These are phyloP conservation scores for Nipponia nippon DNA, from an alignment of 2,113 vertebrate species.

Conservation along the genomic window DNA sequence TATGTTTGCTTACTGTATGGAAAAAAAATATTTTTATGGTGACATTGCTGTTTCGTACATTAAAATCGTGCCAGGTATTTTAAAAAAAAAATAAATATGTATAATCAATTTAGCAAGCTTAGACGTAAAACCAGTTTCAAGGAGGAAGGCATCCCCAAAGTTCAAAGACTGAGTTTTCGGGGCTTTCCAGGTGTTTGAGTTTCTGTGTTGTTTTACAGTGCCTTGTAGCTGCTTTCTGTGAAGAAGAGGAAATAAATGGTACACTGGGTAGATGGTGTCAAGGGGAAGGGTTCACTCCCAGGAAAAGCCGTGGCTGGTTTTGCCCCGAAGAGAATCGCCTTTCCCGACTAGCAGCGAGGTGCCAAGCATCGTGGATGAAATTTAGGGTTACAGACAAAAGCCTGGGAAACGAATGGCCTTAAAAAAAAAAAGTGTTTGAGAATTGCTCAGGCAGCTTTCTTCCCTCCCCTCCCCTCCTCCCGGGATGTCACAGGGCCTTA, in stretches of 20 bases:
- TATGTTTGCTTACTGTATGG: neutral
- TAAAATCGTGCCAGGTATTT: neutral
- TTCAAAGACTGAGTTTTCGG: neutral
- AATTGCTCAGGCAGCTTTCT: neutral
- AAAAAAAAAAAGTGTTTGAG: neutral
- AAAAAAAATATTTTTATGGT: neutral
- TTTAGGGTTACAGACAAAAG: neutral
- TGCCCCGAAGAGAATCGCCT: neutral
- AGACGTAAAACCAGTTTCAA: neutral
- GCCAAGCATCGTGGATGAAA: accelerated
- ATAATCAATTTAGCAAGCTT: neutral
- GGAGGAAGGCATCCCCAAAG: neutral
- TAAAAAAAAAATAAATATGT: neutral
- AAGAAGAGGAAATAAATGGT: neutral
- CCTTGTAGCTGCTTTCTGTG: neutral
- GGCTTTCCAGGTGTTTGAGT: neutral
- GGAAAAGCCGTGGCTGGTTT: neutral
- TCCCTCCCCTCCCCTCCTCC: neutral
- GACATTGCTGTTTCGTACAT: neutral
- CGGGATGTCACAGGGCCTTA: neutral
- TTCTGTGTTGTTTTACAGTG: neutral
- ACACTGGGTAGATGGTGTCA: neutral
- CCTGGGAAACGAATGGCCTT: neutral
- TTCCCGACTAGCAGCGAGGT: accelerated
- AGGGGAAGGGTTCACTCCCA: neutral